Conservation (phyloP, 2,888 invertebrate species). For the Yponomeuta plumbellus region DNA sequence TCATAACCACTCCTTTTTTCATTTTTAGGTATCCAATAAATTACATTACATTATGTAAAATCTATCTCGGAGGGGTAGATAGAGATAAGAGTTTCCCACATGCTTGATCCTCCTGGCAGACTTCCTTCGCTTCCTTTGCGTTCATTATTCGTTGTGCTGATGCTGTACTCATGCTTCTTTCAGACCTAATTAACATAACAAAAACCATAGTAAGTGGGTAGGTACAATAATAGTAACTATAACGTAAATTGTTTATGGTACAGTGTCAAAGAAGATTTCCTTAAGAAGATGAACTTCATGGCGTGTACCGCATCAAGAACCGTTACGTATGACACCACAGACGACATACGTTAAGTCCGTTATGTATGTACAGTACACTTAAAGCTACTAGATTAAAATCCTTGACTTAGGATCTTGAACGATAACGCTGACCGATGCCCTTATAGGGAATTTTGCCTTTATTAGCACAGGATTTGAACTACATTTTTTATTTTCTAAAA, state of each 20-base stretch:
- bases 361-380: conserved; percentile 17
- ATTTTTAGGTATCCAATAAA: no score
- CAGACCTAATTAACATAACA: no score
- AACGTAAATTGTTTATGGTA: background rate
- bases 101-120: background rate
- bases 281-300: background rate
- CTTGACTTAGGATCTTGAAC: conserved; percentile 14
- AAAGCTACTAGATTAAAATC: conserved; percentile 1
- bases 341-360: conserved; percentile 21
- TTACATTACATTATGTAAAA: no score
- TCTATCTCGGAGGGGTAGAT: no score
- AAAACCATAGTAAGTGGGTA: no score
- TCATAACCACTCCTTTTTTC: no score
- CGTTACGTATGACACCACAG: conserved; percentile 4
- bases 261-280: background rate
- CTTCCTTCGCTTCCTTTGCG: no score
- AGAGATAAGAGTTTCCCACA: no score
- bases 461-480: background rate
- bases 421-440: background rate
- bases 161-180: no score
- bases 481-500: no score
- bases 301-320: background rate
- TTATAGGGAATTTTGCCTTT: background rate
- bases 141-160: no score
- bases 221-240: background rate